Conservation (phyloP, 2,888 invertebrate genomes). For the Stomorhina lunata region DNA sequence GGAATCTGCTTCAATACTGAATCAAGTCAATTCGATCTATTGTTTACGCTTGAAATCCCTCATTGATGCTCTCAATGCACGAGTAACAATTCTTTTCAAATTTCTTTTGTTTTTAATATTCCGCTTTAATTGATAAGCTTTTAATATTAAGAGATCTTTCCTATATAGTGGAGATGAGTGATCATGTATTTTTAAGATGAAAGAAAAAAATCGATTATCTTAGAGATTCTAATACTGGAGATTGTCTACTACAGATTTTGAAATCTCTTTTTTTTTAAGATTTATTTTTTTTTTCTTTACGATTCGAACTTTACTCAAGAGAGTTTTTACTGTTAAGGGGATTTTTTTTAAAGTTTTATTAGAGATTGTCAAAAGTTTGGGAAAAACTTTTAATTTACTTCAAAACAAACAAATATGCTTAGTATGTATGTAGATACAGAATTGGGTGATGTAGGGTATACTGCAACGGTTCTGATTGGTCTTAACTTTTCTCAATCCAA, state of each 20-base stretch:
- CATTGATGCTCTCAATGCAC: neutral
- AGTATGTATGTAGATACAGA: no score
- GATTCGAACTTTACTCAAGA: no score
- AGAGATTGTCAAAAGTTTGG: no score
- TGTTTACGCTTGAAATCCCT: constrained; percentile 21
- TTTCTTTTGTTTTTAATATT: constrained; percentile 9
- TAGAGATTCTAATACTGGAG: no score
- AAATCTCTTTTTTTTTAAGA: neutral
- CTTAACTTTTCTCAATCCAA: constrained; percentile 66
- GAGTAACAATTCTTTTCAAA: neutral
- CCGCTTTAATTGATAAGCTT: constrained; percentile 32
- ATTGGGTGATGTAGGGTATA: no score
- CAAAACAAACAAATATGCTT: no score
- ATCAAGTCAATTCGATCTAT: neutral
- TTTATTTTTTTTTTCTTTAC: neutral
- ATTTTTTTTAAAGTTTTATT: no score
- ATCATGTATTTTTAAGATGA: neutral
- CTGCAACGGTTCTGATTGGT: no score
- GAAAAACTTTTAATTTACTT: no score
- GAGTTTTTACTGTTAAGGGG: neutral
- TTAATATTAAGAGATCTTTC: neutral
- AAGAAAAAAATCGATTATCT: neutral
- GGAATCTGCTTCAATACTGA: constrained; percentile 34
- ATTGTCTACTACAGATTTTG: no score
- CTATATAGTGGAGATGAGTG: neutral